phyloP scores from a whole-genome alignment of 1,140 invertebrate species.

The Drosophila oshimai region DNA sequence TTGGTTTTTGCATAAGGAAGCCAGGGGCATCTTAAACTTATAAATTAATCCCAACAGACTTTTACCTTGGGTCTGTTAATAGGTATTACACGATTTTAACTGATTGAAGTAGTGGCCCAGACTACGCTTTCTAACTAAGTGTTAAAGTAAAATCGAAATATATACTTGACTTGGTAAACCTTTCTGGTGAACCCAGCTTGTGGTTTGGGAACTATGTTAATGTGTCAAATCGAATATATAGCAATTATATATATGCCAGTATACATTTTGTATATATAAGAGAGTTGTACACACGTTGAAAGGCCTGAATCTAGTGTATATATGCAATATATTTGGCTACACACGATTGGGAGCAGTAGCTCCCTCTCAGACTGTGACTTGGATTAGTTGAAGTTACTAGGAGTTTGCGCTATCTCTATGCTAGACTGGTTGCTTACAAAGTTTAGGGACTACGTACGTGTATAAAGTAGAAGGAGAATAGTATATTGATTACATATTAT shows the following conservation, averaged over 20 bases:
- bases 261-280: constrained; percentile 46
- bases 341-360: constrained; percentile 44
- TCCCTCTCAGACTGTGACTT: constrained; percentile 56
- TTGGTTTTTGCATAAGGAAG: constrained; percentile 71
- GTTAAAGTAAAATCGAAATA: constrained; percentile 9
- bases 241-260: constrained; percentile 44
- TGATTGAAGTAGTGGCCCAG: constrained; percentile 3
- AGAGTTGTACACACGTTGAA: constrained; percentile 63
- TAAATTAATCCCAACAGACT: background rate
- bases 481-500: constrained; percentile 37
- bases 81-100: constrained; percentile 7
- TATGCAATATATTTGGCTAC: constrained; percentile 76
- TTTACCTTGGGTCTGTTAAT: background rate
- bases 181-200: background rate
- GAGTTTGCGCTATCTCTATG: constrained; percentile 33
- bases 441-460: constrained; percentile 25
- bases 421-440: constrained; percentile 45
- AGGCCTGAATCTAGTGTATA: constrained; percentile 62
- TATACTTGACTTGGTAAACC: constrained; percentile 18
- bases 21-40: constrained; percentile 39
- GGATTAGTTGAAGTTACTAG: constrained; percentile 60
- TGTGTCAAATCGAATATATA: constrained; percentile 42
- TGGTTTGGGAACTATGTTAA: background rate
- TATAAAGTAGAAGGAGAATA: constrained; percentile 36
- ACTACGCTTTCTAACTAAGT: constrained; percentile 3